These are phyloP conservation scores for Pardalotus punctatus DNA, from an alignment of 2,113 vertebrate species.

Conservation along the genomic window DNA sequence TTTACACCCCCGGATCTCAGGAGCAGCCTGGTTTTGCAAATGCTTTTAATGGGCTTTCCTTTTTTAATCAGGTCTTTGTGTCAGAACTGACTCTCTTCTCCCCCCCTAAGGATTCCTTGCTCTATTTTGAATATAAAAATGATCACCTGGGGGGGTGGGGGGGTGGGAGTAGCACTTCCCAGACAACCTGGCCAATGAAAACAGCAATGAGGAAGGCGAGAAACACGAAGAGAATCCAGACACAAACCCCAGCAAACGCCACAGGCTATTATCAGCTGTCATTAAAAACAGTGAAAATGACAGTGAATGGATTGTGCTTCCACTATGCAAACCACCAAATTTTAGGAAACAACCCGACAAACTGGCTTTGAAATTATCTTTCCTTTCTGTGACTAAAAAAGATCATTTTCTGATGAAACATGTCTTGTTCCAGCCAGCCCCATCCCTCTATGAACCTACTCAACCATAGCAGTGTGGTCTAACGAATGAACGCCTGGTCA, in stretches of 20 bases:
- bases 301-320: neutral
- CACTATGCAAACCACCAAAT: neutral
- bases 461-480: neutral
- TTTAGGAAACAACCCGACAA: neutral
- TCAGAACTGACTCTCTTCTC: slow-evolving; percentile 17
- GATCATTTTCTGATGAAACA: neutral
- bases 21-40: slow-evolving; percentile 52
- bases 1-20: neutral
- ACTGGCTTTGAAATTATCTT: neutral
- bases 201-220: neutral
- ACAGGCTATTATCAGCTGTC: neutral
- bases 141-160: neutral
- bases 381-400: neutral
- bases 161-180: neutral
- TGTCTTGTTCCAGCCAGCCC: neutral
- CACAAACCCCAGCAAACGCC: neutral
- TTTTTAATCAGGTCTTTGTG: slow-evolving; percentile 64
- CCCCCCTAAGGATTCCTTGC: slow-evolving; percentile 26
- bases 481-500: neutral
- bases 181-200: slow-evolving; percentile 8
- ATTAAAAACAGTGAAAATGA: neutral
- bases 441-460: slow-evolving; percentile 25
- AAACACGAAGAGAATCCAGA: neutral
- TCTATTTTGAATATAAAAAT: slow-evolving; percentile 48
- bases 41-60: slow-evolving; percentile 43